Base-by-base conservation (phyloP, 1,140 invertebrate genomes). In the Papilio polyxenes region DNA sequence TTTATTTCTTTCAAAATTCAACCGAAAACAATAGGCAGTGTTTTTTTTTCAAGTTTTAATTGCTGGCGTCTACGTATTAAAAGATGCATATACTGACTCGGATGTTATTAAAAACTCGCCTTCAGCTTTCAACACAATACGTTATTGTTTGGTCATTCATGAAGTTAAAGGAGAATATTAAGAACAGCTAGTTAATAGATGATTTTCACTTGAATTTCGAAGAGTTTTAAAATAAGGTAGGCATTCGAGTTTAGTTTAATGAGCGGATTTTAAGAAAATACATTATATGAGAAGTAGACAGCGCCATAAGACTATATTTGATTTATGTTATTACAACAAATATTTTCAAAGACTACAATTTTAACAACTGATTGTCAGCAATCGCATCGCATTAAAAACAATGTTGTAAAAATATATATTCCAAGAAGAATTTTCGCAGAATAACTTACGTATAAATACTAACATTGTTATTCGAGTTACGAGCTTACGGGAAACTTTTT, bases 21-120 rank as follows among this genome's bases (percentile, higher is more conserved):
- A 72, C 65, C 65, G 65, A 72, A 72, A 72, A 72, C 65, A 72
- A 72, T 72, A 72, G 65, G 31, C 65, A 72, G 23, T 31, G n/a
- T n/a, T 23, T 69, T 23, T 72, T 72, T 72, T 72, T 72, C 65
- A 72, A 72, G 65, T 72, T 72, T 72, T 72, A 72, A 72, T 72
- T 72, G 65, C 65, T 72, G 31, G 65, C 31, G 23, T 72, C 65
- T 72, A 72, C 65, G 65, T 69, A 69, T 40, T 72, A 72, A 72
- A 72, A 72, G 65, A 72, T 37, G 31, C 65, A 72, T 65, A 62
- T 65, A 40, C 65, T 13, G 65, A 37, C 31, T 72, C 65, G 65
- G 65, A 72, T 72, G 65, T 72, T 72, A 72, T 72, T 72, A 72
- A 72, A 65, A 72, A 72, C 40, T 72, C 31, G 23, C 65, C 40